Evolutionary conservation across 1,140 invertebrate species (phyloP).

Genomic region (Drosophila virilis): DNA sequence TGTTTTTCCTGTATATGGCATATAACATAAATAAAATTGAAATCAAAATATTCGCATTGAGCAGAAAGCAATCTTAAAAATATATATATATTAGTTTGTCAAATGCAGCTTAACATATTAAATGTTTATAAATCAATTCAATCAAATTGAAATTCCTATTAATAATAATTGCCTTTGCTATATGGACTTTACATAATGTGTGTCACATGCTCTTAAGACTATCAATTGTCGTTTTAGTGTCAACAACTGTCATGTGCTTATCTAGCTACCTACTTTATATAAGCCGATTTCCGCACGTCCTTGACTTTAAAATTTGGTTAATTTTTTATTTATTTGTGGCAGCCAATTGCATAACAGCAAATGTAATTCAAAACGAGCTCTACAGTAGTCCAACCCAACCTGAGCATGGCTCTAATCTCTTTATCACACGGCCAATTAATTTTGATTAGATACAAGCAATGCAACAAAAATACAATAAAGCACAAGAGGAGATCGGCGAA

Average conservation of each 20-base stretch:
- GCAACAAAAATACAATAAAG: constrained; percentile 28
- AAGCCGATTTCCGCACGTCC: constrained; percentile 63
- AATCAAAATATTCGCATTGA: neutral
- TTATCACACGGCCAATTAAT: constrained; percentile 78
- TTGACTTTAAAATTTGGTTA: constrained; percentile 61
- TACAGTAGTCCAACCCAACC: constrained; percentile 10
- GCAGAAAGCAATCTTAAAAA: neutral
- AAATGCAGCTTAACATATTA: neutral
- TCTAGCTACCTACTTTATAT: constrained; percentile 26
- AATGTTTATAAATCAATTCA: neutral
- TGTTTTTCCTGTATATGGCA: constrained; percentile 7
- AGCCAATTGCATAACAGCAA: constrained; percentile 57
- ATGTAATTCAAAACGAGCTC: constrained; percentile 51
- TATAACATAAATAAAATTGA: neutral
- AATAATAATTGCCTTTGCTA: constrained; percentile 8
- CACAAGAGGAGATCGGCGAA: constrained; percentile 45
- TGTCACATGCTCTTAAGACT: constrained; percentile 24
- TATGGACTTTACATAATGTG: constrained; percentile 1
- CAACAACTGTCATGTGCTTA: constrained; percentile 29
- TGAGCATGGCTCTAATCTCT: constrained; percentile 56
- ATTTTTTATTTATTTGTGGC: constrained; percentile 15
- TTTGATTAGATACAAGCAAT: constrained; percentile 61
- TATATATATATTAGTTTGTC: neutral
- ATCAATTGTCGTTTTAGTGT: constrained; percentile 44
- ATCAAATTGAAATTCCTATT: neutral